Conservation (phyloP, 2,113 vertebrate genomes). For the Zosterops pallidus region DNA sequence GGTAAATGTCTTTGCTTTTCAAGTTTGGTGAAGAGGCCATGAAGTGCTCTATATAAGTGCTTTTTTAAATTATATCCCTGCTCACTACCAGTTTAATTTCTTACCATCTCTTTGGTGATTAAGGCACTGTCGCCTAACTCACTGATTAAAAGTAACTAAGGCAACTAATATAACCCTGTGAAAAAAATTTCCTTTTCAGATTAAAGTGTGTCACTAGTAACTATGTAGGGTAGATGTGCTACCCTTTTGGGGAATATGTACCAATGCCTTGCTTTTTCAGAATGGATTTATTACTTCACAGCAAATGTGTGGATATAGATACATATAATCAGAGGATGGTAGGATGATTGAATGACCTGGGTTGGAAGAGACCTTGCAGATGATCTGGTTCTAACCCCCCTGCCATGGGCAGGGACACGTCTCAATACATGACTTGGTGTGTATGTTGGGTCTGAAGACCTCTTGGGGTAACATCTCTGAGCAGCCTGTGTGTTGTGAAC, state of each 20-base stretch:
- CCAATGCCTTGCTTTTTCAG: not conserved
- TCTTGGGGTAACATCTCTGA: not conserved
- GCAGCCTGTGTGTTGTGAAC: not conserved
- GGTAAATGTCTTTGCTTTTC: not conserved
- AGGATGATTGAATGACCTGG: not conserved
- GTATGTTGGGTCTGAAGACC: not conserved
- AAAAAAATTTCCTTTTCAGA: not conserved
- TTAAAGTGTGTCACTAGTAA: not conserved
- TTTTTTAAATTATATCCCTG: not conserved
- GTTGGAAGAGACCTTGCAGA: not conserved
- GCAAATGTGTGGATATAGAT: not conserved
- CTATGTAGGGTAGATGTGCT: not conserved
- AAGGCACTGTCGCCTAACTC: not conserved
- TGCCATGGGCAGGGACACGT: not conserved
- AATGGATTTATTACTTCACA: not conserved
- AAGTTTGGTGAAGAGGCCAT: not conserved
- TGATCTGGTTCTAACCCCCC: not conserved
- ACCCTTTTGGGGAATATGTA: rapidly evolving
- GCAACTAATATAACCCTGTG: not conserved
- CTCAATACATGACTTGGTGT: not conserved
- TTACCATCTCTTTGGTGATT: not conserved
- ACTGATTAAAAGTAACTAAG: not conserved
- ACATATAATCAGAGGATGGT: not conserved
- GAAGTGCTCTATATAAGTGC: not conserved
- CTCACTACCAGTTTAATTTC: not conserved